Conservation (phyloP, 2,113 vertebrate species). For the Manacus vitellinus region DNA sequence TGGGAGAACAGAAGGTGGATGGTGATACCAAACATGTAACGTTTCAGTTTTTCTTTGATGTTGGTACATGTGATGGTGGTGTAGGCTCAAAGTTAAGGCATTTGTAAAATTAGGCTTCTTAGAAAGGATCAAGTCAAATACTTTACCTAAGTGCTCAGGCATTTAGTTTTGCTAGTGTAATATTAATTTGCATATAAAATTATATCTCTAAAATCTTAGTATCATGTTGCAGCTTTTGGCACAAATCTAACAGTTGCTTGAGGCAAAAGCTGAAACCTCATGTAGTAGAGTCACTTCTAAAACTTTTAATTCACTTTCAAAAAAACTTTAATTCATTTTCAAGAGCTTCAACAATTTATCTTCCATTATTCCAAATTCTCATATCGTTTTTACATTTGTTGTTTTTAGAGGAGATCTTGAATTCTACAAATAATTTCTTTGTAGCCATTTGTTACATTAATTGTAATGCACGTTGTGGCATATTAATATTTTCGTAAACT, state of each 20-base stretch:
- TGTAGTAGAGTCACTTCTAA: neutral
- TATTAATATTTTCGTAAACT: neutral
- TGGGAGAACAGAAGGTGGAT: neutral
- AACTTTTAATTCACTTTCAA: neutral
- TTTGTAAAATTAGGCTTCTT: neutral
- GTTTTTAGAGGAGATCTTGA: neutral
- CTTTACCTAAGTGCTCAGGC: neutral
- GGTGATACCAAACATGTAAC: neutral
- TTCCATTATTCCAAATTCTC: neutral
- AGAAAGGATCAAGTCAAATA: neutral
- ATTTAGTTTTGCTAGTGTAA: neutral
- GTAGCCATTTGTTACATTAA: neutral
- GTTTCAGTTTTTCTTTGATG: neutral
- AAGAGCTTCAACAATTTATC: neutral
- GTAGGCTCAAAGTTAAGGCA: neutral
- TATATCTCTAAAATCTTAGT: neutral
- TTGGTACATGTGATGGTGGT: neutral
- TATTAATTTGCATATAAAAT: neutral
- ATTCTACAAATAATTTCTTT: neutral
- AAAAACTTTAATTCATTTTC: neutral
- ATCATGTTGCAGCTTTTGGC: neutral
- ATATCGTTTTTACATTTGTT: neutral
- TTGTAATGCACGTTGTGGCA: neutral
- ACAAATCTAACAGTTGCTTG: neutral
- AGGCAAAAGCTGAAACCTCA: neutral